These are phyloP conservation scores for Bacillus rossius DNA, from an alignment of 1,140 invertebrate genomes.

Conservation along the genomic window DNA sequence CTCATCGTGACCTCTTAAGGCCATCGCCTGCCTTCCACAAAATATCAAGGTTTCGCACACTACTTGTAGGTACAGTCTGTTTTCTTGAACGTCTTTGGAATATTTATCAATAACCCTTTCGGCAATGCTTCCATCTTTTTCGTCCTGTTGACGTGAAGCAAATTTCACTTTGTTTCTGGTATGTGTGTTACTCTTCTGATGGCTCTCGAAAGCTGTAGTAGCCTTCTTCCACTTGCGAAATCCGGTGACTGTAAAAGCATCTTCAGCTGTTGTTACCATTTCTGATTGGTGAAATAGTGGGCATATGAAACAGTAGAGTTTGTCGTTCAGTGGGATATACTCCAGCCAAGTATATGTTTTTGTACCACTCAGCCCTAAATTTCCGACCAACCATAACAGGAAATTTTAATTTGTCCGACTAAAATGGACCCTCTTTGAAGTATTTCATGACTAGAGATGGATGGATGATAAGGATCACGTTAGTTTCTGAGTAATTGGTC, in stretches of 20 bases:
- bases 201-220: neutral
- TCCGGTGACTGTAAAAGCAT: slow-evolving; percentile 1
- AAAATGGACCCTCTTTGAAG: slow-evolving; percentile 4
- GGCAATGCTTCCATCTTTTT: neutral
- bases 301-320: slow-evolving; percentile 2
- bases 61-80: slow-evolving; percentile 2
- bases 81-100: slow-evolving; percentile 3
- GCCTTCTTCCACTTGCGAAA: slow-evolving; percentile 6
- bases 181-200: slow-evolving; percentile 1
- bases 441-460: slow-evolving; percentile 1
- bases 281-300: neutral
- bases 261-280: slow-evolving; percentile 2
- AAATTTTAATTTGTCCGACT: neutral
- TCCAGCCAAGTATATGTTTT: slow-evolving; percentile 5
- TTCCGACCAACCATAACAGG: slow-evolving; percentile 1
- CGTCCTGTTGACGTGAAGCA: neutral
- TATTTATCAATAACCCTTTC: slow-evolving; percentile 1
- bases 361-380: slow-evolving; percentile 2
- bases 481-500: neutral
- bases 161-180: slow-evolving; percentile 3
- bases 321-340: neutral
- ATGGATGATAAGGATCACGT: slow-evolving; percentile 5
- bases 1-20: slow-evolving; percentile 7
- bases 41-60: slow-evolving; percentile 5
- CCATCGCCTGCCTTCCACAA: slow-evolving; percentile 8